Conservation (phyloP, 2,113 vertebrate genomes). For the Thunnus thynnus region DNA sequence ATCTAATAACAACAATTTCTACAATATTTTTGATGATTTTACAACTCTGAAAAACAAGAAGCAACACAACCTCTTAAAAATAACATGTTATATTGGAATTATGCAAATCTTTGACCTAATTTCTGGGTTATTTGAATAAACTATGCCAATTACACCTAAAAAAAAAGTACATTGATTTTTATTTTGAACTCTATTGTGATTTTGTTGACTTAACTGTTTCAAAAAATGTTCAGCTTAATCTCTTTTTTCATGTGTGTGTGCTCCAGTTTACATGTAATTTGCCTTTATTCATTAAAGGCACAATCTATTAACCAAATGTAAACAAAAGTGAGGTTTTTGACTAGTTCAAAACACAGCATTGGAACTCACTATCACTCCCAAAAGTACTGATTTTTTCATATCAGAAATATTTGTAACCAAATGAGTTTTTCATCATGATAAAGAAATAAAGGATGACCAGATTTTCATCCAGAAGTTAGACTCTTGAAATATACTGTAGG, state of each 20-base stretch:
- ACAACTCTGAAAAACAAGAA: neutral
- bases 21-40: neutral
- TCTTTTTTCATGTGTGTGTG: too few relatives aligned
- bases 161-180: too few relatives aligned
- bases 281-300: neutral
- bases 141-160: neutral
- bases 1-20: neutral
- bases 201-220: too few relatives aligned
- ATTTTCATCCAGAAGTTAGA: too few relatives aligned
- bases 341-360: neutral
- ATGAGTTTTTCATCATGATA: neutral
- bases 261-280: neutral
- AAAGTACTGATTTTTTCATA: too few relatives aligned
- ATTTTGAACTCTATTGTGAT: neutral
- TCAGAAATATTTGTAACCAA: neutral
- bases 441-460: too few relatives aligned
- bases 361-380: too few relatives aligned
- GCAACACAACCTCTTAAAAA: neutral
- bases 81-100: neutral
- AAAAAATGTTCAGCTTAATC: too few relatives aligned
- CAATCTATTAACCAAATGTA: too few relatives aligned
- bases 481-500: too few relatives aligned
- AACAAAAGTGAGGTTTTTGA: too few relatives aligned
- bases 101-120: neutral
- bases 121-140: neutral